Evolutionary conservation across 1,140 invertebrate species (phyloP), one percentile per base, ranked within the genome.

Genomic region (Drosophila burlai): DNA sequence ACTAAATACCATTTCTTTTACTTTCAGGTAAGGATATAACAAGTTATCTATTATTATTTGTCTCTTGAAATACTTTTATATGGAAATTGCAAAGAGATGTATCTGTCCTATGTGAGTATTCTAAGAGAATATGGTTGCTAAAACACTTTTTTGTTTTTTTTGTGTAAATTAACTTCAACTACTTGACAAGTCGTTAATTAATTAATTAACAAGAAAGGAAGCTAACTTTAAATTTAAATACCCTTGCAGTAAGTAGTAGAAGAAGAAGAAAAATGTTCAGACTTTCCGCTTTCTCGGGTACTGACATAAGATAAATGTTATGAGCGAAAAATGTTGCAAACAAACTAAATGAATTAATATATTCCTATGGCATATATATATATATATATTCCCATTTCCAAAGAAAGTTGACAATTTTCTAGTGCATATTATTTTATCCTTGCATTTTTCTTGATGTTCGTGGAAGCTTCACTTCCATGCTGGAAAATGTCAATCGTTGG

Each of bases 41-140:
- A 42, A 49, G 31, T 57, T 75, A 18, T 24, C 34, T 76, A 36
- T 77, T 65, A 63, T 58, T 58, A n/a, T 75, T 63, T 76, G 73
- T 76, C 71, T 76, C 42, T 77, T 76, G 59, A 73, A 73, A 65
- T 73, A 77, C 72, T 73, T 76, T 68, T 77, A 57, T 57, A 68
- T 77, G 75, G 71, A 76, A 75, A 76, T 75, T 65, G 45, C 73
- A 58, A 65, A 76, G 71, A 47, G 52, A 76, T 76, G 74, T 76
- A 76, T 75, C 61, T 76, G 60, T 76, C 74, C 54, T 76, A 76
- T 49, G 74, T 76, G 74, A 76, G 74, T 76, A 76, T 75, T 58
- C 38, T 21, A 11, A 42, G 34, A 9, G 26, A 54, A 55, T 6
- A 36, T 11, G 11, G 11, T n/a, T 50, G 16, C 26, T 47, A 50